These are phyloP conservation scores for Brachyptera putata DNA, from an alignment of 2,888 invertebrate genomes.

Conservation along the genomic window DNA sequence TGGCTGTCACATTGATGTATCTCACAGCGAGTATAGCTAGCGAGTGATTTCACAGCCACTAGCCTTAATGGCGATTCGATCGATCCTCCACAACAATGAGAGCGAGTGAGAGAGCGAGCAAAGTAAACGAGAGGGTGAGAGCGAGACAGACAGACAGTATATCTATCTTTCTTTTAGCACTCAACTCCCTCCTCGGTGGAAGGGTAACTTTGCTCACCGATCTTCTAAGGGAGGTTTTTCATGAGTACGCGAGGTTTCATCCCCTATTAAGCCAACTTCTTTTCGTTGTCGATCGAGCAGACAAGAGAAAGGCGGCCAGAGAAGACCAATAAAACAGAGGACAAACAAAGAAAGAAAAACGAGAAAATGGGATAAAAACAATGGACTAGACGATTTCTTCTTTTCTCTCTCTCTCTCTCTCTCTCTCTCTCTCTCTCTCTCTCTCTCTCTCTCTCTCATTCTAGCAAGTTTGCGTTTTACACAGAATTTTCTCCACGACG, in stretches of 20 bases:
- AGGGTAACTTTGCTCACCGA: background rate
- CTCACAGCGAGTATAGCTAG: background rate
- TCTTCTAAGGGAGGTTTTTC: slow-evolving; percentile 23
- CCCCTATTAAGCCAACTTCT: slow-evolving; percentile 46
- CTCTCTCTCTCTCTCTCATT: background rate
- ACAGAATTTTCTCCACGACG: background rate
- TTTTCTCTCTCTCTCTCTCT: slow-evolving; percentile 14
- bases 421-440: background rate
- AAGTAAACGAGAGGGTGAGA: background rate
- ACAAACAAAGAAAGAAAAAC: slow-evolving; percentile 34
- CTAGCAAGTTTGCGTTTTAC: background rate
- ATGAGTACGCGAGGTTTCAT: slow-evolving; percentile 40
- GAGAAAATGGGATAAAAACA: slow-evolving; percentile 28
- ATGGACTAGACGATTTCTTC: background rate
- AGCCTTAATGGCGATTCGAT: slow-evolving; percentile 46
- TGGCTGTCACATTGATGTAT: slow-evolving; percentile 18
- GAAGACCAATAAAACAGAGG: slow-evolving; percentile 31
- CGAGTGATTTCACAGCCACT: slow-evolving; percentile 38
- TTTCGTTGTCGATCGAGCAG: slow-evolving; percentile 38
- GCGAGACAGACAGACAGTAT: slow-evolving; percentile 8
- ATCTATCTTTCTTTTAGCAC: slow-evolving; percentile 13
- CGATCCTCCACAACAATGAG: slow-evolving; percentile 38
- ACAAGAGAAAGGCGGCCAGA: slow-evolving; percentile 56
- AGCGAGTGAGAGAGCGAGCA: slow-evolving; percentile 1
- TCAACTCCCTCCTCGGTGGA: slow-evolving; percentile 6